These are phyloP conservation scores for Agapornis canus DNA, from an alignment of 2,797 vertebrate genomes.

Conservation along the genomic window DNA sequence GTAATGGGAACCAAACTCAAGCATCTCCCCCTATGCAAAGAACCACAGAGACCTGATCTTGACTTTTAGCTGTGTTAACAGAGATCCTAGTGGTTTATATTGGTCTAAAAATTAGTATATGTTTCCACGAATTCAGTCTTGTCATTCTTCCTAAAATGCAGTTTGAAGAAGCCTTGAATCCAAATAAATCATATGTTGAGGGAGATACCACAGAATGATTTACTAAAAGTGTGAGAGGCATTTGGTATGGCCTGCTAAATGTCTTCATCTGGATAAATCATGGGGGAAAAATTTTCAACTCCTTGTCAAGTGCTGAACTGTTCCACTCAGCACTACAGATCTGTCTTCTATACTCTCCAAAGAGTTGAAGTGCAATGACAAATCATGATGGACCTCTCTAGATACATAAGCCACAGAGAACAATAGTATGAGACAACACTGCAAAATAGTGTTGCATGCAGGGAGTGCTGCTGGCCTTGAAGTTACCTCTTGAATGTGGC, in stretches of 20 bases:
- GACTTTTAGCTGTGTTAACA: conserved; percentile 1
- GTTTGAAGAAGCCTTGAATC: not conserved
- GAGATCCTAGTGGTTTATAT: not conserved
- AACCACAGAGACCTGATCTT: not conserved
- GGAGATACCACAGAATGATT: not conserved
- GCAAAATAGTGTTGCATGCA: conserved; percentile 33
- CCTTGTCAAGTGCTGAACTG: not conserved
- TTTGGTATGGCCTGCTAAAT: not conserved
- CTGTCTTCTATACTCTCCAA: not conserved
- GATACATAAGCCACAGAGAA: conserved; percentile 53
- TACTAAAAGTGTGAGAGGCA: not conserved
- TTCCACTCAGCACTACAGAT: not conserved
- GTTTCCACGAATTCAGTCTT: not conserved
- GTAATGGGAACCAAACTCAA: not conserved
- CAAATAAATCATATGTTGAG: not conserved
- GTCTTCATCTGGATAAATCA: not conserved
- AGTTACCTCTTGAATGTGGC: conserved; percentile 55
- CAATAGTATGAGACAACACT: conserved; percentile 44
- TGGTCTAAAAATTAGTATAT: not conserved
- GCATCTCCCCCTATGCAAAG: not conserved
- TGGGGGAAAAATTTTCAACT: not conserved
- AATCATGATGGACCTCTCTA: conserved; percentile 5
- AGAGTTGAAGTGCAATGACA: conserved; percentile 8
- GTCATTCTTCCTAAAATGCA: not conserved
- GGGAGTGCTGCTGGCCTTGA: conserved; percentile 50